Base-by-base conservation (phyloP, 1,140 invertebrate species). In the Lucilia cuprina region DNA sequence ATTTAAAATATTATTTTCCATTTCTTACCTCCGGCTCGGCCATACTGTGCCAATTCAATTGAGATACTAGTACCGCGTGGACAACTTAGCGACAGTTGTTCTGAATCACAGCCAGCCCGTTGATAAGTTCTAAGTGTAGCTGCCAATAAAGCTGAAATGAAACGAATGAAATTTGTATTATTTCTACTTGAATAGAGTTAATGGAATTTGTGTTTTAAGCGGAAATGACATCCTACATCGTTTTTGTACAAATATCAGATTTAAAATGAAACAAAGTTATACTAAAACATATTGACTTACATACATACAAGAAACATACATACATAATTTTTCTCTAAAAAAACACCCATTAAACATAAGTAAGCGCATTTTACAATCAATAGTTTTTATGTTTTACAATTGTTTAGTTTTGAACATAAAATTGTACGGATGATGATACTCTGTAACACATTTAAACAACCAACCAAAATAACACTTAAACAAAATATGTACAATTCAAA, bases 101-200 rank as follows among this genome's bases (percentile, higher is more conserved):
- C 95, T 55, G 96, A 96, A 89, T 98, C 96, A 92, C 97, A 98
- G 12, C 96, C 95, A 9, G 96, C 96, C 85, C 95, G 93, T 90
- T 98, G 96, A 91, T 96, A 97, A 30, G 96, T 97, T 87, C 95
- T 93, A 85, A 98, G 92, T n/a, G 96, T 97, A 74, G 96, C 96
- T 87, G 96, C 94, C 85, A 98, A 94, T 75, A 97, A 93, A 89
- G 96, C 97, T 98, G 93, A 85, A 88, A 89, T 82, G 49, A 74
- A 65, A 74, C 50, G 41, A 74, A 80, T 49, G 77, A 80, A 49
- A 80, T 80, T 80, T 80, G 77, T 80, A 80, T 80, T 80, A 80
- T 49, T 80, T 80, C 77, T 80, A 49, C 77, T 49, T 80, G 77
- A 80, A 80, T 80, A 49, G 77, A 80, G 77, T 80, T 80, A 80